Conservation (phyloP, 2,888 invertebrate genomes). For the Napeogenes sylphis region DNA sequence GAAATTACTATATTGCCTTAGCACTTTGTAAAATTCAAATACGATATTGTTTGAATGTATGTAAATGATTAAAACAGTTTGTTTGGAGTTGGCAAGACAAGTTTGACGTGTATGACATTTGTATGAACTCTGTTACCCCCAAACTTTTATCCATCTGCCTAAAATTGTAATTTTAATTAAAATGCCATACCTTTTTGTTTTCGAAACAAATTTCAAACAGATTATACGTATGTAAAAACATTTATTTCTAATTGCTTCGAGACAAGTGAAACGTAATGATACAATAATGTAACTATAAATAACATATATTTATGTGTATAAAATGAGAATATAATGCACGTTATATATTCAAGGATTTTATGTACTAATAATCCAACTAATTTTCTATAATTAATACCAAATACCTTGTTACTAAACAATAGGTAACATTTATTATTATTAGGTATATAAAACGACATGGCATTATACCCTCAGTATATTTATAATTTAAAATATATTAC, state of each 20-base stretch:
- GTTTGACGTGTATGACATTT: conserved; percentile 59
- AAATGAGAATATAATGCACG: neutral
- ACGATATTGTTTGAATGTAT: neutral
- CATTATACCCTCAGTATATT: neutral
- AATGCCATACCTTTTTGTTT: conserved; percentile 62
- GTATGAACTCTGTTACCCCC: conserved; percentile 41
- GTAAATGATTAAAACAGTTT: too few species aligned
- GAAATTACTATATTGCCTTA: too few species aligned
- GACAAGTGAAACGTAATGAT: too few species aligned
- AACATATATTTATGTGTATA: neutral
- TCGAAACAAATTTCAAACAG: conserved; percentile 34
- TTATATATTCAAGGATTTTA: neutral
- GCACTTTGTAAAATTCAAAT: too few species aligned
- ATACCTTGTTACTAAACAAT: neutral
- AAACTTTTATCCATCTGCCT: conserved; percentile 35
- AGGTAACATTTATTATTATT: too few species aligned
- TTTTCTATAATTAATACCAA: neutral
- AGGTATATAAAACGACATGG: too few species aligned
- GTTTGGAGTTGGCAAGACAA: conserved; percentile 42
- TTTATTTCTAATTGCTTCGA: too few species aligned
- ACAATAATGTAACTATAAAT: neutral
- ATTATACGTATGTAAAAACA: too few species aligned
- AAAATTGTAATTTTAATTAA: conserved; percentile 70
- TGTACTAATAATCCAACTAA: neutral
- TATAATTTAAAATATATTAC: neutral